Evolutionary conservation across 2,797 vertebrate species (phyloP).

Genomic region (Sebastes hubbsi): DNA sequence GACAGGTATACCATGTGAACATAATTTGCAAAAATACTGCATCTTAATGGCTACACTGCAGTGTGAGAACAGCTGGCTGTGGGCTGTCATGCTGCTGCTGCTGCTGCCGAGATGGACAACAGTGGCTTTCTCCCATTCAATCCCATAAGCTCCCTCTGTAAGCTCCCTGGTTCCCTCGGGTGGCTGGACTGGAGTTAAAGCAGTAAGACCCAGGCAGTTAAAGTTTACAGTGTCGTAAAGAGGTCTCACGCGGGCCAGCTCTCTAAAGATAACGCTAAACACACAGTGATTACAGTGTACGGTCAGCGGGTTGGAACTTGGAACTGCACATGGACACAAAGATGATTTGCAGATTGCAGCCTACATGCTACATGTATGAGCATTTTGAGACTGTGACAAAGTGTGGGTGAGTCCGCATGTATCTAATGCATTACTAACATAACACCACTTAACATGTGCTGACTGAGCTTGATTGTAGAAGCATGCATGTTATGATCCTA

Average conservation of each 20-base stretch:
- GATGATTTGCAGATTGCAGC: constrained; percentile 55
- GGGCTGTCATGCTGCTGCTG: constrained; percentile 34
- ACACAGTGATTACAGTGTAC: constrained; percentile 74
- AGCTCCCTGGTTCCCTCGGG: constrained; percentile 73
- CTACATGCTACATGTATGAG: background rate
- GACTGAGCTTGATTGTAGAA: constrained; percentile 23
- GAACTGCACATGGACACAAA: constrained; percentile 38
- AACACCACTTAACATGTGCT: constrained; percentile 15
- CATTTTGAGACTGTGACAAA: background rate
- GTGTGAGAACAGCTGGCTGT: constrained; percentile 33
- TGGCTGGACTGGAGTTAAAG: constrained; percentile 70
- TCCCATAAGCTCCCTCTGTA: constrained; percentile 67
- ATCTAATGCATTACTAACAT: constrained; percentile 3
- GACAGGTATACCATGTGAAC: background rate
- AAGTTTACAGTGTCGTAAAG: constrained; percentile 82
- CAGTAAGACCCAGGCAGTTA: constrained; percentile 77
- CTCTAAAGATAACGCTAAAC: constrained; percentile 81
- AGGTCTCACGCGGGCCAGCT: constrained; percentile 69
- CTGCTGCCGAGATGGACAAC: constrained; percentile 58
- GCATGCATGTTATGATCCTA: constrained; percentile 7
- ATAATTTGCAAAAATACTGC: background rate
- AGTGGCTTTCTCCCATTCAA: constrained; percentile 64
- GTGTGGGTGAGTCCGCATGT: background rate
- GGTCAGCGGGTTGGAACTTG: constrained; percentile 61
- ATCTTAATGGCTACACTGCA: background rate